These are phyloP conservation scores for Centropus unirufus DNA, from an alignment of 2,113 vertebrate species.

Conservation along the genomic window DNA sequence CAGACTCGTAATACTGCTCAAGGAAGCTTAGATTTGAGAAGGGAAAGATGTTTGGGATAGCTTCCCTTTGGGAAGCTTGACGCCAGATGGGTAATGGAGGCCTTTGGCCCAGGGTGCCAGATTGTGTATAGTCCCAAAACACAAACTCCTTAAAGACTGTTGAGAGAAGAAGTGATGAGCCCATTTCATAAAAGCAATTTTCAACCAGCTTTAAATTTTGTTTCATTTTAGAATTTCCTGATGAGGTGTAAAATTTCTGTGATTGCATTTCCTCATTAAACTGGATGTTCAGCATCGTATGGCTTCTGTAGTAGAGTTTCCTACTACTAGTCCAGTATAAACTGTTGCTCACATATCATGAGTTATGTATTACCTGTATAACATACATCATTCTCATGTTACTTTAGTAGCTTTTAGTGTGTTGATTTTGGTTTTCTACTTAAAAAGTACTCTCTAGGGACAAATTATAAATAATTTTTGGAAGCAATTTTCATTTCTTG, in stretches of 20 bases:
- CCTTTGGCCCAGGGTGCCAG: background rate
- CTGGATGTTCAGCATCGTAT: background rate
- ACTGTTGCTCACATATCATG: background rate
- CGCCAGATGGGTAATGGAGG: background rate
- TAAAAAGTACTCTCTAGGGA: background rate
- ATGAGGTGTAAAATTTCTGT: background rate
- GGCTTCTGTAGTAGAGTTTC: background rate
- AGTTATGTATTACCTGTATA: background rate
- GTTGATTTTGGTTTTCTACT: background rate
- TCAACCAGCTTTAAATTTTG: background rate
- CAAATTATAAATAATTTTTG: background rate
- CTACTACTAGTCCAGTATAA: background rate
- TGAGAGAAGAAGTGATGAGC: background rate
- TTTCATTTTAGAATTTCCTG: background rate
- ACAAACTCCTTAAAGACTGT: background rate
- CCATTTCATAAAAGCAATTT: background rate
- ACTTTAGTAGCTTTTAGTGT: background rate
- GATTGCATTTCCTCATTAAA: background rate
- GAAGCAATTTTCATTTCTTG: background rate
- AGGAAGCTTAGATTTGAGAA: background rate
- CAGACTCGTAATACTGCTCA: background rate
- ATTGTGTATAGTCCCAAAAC: background rate
- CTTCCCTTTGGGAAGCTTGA: background rate
- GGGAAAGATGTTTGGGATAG: background rate
- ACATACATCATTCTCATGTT: background rate